Evolutionary conservation across 2,113 vertebrate genomes (phyloP).

Genomic region (Guaruba guarouba): DNA sequence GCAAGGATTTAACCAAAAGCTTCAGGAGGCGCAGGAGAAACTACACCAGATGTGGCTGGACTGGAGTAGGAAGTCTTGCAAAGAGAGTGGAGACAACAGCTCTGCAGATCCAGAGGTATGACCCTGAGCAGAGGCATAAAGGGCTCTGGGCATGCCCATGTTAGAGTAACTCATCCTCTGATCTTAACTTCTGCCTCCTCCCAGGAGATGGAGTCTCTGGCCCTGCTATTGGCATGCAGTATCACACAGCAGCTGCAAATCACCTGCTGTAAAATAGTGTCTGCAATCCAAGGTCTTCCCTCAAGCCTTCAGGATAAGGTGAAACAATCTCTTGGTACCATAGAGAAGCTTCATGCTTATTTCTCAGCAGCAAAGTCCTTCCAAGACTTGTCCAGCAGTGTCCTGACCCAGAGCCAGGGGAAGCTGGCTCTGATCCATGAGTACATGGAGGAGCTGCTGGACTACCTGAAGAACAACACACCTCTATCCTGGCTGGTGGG

Average conservation of each 20-base stretch:
- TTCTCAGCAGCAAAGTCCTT: slow-evolving; percentile 67
- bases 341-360: slow-evolving; percentile 76
- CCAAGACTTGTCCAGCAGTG: slow-evolving; percentile 72
- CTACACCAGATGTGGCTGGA: slow-evolving; percentile 81
- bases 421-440: slow-evolving; percentile 75
- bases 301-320: slow-evolving; percentile 78
- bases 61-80: slow-evolving; percentile 74
- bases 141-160: neutral
- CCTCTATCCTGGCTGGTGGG: slow-evolving; percentile 78
- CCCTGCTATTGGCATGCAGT: slow-evolving; percentile 72
- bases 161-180: neutral
- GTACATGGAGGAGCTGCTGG: slow-evolving; percentile 82
- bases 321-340: slow-evolving; percentile 59
- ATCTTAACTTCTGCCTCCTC: neutral
- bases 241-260: slow-evolving; percentile 78
- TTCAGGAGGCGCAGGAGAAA: slow-evolving; percentile 77
- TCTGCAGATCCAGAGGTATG: slow-evolving; percentile 55
- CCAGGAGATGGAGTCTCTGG: slow-evolving; percentile 62
- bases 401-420: slow-evolving; percentile 75
- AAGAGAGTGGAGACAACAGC: neutral
- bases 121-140: neutral
- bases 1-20: slow-evolving; percentile 75
- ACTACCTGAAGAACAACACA: slow-evolving; percentile 72
- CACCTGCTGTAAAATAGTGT: slow-evolving; percentile 70
- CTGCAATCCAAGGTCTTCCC: slow-evolving; percentile 84